These are phyloP conservation scores for Podarcis raffonei DNA, from an alignment of 2,113 vertebrate genomes.

Conservation along the genomic window DNA sequence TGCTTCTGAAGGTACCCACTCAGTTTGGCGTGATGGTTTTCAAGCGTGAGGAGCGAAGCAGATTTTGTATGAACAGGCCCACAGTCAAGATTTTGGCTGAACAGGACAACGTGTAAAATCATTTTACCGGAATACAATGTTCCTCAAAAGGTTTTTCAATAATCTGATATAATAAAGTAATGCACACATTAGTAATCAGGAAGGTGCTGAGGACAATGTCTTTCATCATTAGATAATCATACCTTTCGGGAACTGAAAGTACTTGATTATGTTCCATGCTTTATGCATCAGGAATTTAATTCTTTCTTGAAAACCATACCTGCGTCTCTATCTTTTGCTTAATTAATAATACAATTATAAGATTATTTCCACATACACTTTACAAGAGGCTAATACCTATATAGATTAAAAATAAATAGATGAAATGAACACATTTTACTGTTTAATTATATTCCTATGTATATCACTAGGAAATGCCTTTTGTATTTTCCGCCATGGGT, in stretches of 20 bases:
- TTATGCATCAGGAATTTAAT: conserved; percentile 70
- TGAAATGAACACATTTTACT: neutral
- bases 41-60: neutral
- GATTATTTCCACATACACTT: conserved; percentile 48
- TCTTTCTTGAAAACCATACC: conserved; percentile 67
- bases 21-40: no score
- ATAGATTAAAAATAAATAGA: conserved; percentile 21
- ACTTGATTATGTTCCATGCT: conserved; percentile 69
- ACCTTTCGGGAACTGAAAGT: conserved; percentile 71
- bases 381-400: conserved; percentile 41
- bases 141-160: conserved; percentile 65
- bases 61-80: neutral
- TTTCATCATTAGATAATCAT: conserved; percentile 80
- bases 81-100: conserved; percentile 5
- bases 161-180: conserved; percentile 75
- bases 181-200: conserved; percentile 73
- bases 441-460: neutral
- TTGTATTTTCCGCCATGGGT: neutral
- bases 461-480: neutral
- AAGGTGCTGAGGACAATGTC: conserved; percentile 72
- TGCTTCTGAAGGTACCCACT: no score
- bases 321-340: conserved; percentile 61
- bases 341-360: conserved; percentile 71
- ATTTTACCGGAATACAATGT: conserved; percentile 60
- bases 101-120: conserved; percentile 38